Evolutionary conservation across 2,888 invertebrate species (phyloP).

Genomic region (Thera obeliscata): DNA sequence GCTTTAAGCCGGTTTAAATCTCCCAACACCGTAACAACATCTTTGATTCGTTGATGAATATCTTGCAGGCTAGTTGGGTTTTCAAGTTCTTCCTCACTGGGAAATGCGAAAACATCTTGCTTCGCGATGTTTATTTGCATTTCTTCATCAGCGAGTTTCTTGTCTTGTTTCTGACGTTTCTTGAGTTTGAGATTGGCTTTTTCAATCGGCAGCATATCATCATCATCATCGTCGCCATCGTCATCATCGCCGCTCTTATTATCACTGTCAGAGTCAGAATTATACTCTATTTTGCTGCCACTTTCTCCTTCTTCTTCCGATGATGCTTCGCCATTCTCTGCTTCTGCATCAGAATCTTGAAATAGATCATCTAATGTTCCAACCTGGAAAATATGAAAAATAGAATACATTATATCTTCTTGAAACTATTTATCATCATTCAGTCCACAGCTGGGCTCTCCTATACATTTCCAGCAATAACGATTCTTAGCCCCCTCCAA

Average conservation of each 20-base stretch:
- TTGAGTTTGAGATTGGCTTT: conserved; percentile 91
- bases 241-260: conserved; percentile 62
- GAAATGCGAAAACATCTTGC: conserved; percentile 91
- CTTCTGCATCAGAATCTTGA: conserved; percentile 70
- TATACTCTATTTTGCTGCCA: conserved; percentile 62
- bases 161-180: conserved; percentile 88
- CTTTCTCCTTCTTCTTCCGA: conserved; percentile 63
- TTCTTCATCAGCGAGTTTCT: conserved; percentile 91
- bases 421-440: background rate
- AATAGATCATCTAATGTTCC: conserved; percentile 83
- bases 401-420: background rate
- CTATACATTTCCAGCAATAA: too few species aligned
- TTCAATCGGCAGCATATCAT: conserved; percentile 93
- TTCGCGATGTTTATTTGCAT: conserved; percentile 91
- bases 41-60: conserved; percentile 95
- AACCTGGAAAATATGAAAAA: conserved; percentile 58
- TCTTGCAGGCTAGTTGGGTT: conserved; percentile 91
- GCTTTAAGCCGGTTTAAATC: conserved; percentile 91
- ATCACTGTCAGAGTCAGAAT: conserved; percentile 65
- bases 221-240: conserved; percentile 75
- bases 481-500: too few species aligned
- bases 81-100: conserved; percentile 89
- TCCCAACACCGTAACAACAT: conserved; percentile 90
- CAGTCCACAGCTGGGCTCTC: too few species aligned
- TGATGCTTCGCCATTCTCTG: conserved; percentile 61